Conservation (phyloP, 2,797 vertebrate species). For the Hypotaenidia philippensis region DNA sequence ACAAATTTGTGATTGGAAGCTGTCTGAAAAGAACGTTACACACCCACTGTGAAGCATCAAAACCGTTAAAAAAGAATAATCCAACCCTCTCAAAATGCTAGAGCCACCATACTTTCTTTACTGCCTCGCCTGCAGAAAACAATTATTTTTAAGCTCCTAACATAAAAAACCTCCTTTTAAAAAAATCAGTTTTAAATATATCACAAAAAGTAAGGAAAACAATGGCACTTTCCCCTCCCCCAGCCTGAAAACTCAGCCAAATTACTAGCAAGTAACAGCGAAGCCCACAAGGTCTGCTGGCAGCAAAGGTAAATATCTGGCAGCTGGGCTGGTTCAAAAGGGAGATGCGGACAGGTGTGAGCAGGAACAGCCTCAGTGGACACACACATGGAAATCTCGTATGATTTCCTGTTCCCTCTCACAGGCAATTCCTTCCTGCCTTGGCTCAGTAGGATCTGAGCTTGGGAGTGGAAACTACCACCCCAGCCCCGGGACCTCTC, state of each 20-base stretch:
- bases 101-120: neutral
- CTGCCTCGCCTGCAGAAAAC: neutral
- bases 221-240: neutral
- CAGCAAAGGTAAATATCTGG: conserved; percentile 27
- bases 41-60: neutral
- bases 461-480: conserved; percentile 45
- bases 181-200: neutral
- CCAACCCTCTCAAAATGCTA: neutral
- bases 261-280: neutral
- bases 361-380: neutral
- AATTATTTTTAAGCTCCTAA: neutral
- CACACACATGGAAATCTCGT: neutral
- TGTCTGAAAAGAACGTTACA: neutral
- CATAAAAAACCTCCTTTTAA: neutral
- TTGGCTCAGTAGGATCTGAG: neutral
- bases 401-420: conserved; percentile 42
- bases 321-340: conserved; percentile 19
- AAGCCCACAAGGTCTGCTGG: neutral
- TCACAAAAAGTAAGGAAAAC: neutral
- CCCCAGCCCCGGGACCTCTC: neutral
- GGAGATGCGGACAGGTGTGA: conserved; percentile 54
- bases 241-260: neutral
- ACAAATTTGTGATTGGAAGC: neutral
- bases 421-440: conserved; percentile 57
- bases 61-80: neutral